Base-by-base conservation (phyloP, 2,888 invertebrate species). In the Thera obeliscata region DNA sequence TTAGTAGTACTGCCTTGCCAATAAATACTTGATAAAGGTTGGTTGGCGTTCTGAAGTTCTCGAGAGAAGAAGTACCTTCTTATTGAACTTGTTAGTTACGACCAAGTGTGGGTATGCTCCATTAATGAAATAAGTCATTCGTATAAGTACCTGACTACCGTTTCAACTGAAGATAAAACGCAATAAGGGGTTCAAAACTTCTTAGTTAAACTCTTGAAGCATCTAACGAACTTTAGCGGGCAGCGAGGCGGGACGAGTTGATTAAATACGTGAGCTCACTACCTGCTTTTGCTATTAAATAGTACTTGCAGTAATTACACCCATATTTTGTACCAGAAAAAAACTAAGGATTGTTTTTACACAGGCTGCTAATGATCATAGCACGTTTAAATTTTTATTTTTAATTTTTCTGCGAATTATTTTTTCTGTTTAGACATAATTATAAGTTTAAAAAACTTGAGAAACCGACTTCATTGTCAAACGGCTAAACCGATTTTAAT, bases 111-210 rank as follows among this genome's bases (percentile, higher is more conserved):
- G 69, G 70, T 71, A 71, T 68, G 70, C 69, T 69, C 77, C 76
- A 75, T 77, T 78, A 78, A 74, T 76, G 69, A 74, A 77, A 78
- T 76, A 76, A 78, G 67, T 70, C 60, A 70, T 71, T 72, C 64
- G 70, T 67, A 73, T 66, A 65, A 66, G 61, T 57, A 66, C 33
- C 48, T 38, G 62, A 61, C 35, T 66, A 56, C 61, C 43, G 41
- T 57, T 57, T 65, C 58, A 67, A 64, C 36, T 56, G 56, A 41
- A 66, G 22, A 50, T 22, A 35, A 58, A 56, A 62, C 46, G 56
- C 48, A 64, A 60, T 43, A 43, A 57, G 64, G 67, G 56, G 67
- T 64, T 68, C 33, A 54, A 55, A 62, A 56, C 56, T 61, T 64
- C 56, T 64, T 61, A 12, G 48, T 52, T 61, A 59, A 61, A 54